Evolutionary conservation across 2,797 vertebrate genomes (phyloP), one percentile per base, ranked within the genome.

Genomic region (Falco biarmicus): DNA sequence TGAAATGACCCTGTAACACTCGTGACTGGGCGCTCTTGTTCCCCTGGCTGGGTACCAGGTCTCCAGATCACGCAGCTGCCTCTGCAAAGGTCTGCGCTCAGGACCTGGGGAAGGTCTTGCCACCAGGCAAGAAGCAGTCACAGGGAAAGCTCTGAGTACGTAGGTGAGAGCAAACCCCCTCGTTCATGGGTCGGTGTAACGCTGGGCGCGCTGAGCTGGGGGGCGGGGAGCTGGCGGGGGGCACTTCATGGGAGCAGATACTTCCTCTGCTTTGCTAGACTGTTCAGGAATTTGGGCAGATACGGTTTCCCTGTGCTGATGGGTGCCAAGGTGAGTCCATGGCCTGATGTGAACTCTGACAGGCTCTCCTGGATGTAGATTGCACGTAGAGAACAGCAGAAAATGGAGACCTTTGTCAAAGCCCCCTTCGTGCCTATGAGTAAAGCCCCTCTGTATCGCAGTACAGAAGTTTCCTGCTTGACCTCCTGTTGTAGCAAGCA

Each of bases 391-490:
- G 71, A 53, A 39, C 59, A 39, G 63, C 54, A 18, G 31, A 85
- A 82, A 78, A 64, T 5, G 15, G 90, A 76, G 61, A 68, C 56
- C 59, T 79, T 65, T 63, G 68, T 94, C 73, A 81, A 94, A 90
- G 65, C n/a, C 45, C 31, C 57, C 53, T 93, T 88, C 91, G 73
- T 90, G 66, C 63, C 43, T 3, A 1, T 71, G 84, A 90, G 91
- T 84, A 89, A 91, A 57, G 77, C 37, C 24, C 24, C 65, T 85
- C 82, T 92, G 41, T 91, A 13, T 66, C 70, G 5, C 2, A 6
- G 22, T 11, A 73, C 47, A 60, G n/a, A 74, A 53, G 74, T 63
- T 94, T 86, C 70, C 68, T 80, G 19, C 20, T 69, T 68, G 78
- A 78, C 61, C 57, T 75, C 11, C 1, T 56, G 70, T 8, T 34